Evolutionary conservation across 1,140 invertebrate genomes (phyloP), one percentile per base, ranked within the genome.

Genomic region (Triops cancriformis): DNA sequence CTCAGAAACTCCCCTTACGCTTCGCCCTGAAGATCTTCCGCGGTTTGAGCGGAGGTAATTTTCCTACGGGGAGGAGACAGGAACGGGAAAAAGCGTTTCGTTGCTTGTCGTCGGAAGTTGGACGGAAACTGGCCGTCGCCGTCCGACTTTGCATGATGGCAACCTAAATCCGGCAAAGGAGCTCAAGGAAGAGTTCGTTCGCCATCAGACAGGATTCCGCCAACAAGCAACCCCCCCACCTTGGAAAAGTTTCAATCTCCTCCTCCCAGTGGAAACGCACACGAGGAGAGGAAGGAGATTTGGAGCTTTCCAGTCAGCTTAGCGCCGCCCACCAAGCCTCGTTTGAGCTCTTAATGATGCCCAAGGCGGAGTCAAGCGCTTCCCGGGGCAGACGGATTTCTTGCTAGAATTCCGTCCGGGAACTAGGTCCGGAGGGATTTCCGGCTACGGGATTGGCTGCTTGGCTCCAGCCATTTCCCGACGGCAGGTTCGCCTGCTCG

Each of bases 61-160:
- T 64, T 64, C 51, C 51, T 64, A 64, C n/a, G 23, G 51, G 51
- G 51, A 64, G 51, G 51, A 64, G 51, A 64, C 51, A 64, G 51
- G 51, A 64, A 64, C 51, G 51, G 51, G 51, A 64, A 64, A 64
- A 64, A 64, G 51, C 51, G 51, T 64, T 64, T 64, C 51, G 51
- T 64, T 64, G 51, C 51, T 64, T 64, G 51, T 64, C 51, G 51
- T 64, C 51, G 51, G 51, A 64, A 64, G 51, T 64, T 64, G 51
- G 51, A 64, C 51, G 51, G 51, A 64, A 64, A 64, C 51, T 64
- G 51, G 51, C 51, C 51, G 51, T 64, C 51, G 51, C 51, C 51
- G 51, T 64, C 51, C 51, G 51, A 64, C 51, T 64, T 64, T 64
- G 51, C 51, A 64, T 64, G 51, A 64, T 64, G 51, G 51, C 51